Evolutionary conservation across 2,888 invertebrate species (phyloP), one percentile per base, ranked within the genome.

Genomic region (Rotaria magnacalcarata): DNA sequence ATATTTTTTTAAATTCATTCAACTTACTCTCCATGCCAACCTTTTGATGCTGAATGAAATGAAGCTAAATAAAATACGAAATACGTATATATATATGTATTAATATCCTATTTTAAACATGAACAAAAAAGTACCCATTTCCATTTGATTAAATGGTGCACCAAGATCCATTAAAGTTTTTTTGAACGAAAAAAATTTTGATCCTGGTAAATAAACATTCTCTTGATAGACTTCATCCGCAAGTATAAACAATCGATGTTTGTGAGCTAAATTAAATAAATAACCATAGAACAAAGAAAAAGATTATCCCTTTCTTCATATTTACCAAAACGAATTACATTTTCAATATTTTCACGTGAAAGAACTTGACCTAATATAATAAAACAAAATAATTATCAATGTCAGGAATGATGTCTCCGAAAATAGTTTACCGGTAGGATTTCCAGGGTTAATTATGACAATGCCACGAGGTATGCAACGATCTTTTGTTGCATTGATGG

Each of bases 381-480:
- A 87, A 24, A 88, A 87, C n/a, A 85, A 27, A 3, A 27, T 14
- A n/a, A 27, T 0, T 34, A 34, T 34, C 34, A 34, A 34, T 34
- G 34, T 2, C 34, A 34, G 2, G 34, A 34, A 34, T 34, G 34
- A 34, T 34, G 34, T 34, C 34, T 34, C 34, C 2, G 52, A 52
- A 11, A 52, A 52, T 52, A 52, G 11, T 52, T 89, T 89, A 92
- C 97, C 98, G 11, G 98, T 99, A 24, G 99, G 98, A 92, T 99
- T 99, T 85, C 98, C 99, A 0, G 99, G 99, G 92, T 99, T 99
- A 90, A 99, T 99, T 87, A 99, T 93, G 67, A 96, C 96, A 86
- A 99, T 92, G 0, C 94, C 96, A 84, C 96, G 93, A 0, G 96
- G 96, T 87, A 93, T 92, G 90, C 93, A 94, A 52, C 27, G 34